A percentile compares a stretch with the other conserved stretches of the same genome.
These are phyloP conservation scores for Ammodytes dubius DNA, from an alignment of 2,113 vertebrate species.

Conservation along the genomic window DNA sequence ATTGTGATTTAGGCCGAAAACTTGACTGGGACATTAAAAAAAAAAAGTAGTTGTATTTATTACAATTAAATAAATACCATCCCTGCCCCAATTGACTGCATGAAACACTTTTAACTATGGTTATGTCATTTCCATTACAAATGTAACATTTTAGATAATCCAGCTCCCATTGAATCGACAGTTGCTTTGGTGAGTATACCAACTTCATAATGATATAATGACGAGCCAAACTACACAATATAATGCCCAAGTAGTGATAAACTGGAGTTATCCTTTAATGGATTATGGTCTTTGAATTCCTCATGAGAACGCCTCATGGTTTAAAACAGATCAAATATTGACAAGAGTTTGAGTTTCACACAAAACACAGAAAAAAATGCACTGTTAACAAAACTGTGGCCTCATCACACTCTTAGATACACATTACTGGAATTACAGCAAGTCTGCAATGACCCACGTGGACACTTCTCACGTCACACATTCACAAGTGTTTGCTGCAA, in stretches of 20 bases:
- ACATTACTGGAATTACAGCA: neutral
- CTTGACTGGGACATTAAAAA: too few species aligned
- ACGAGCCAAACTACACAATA: neutral
- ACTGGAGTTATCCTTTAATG: neutral
- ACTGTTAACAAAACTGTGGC: neutral
- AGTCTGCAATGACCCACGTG: neutral
- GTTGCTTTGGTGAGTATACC: neutral
- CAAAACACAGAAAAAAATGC: neutral
- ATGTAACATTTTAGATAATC: too few species aligned
- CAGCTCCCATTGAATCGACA: too few species aligned
- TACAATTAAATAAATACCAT: too few species aligned
- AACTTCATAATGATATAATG: too few species aligned
- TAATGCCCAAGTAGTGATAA: neutral
- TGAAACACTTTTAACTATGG: too few species aligned
- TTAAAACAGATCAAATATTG: neutral
- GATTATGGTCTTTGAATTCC: neutral
- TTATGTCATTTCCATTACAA: too few species aligned
- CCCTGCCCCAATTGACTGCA: too few species aligned
- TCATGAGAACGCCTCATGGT: neutral
- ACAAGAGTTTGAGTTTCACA: neutral
- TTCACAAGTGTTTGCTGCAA: neutral
- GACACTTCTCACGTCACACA: neutral
- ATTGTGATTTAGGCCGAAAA: too few species aligned
- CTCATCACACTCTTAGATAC: neutral
- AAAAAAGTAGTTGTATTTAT: too few species aligned